Base-by-base conservation (phyloP, 2,888 invertebrate genomes). In the Thereva nobilitata region DNA sequence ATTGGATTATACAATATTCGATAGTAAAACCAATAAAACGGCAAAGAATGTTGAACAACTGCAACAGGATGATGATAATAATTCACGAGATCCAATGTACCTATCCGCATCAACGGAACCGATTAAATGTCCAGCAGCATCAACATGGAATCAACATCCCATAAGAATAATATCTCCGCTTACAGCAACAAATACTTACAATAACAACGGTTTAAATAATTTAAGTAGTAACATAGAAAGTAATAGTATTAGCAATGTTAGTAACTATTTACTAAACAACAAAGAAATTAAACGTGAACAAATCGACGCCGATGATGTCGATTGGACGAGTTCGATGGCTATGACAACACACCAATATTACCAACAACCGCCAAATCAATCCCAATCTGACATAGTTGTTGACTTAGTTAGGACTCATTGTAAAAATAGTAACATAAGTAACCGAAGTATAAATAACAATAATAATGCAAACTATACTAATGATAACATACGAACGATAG, bases 1-100 rank as follows among this genome's bases (percentile, higher is more conserved):
- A 68, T 82, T 93, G 74, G 90, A 90, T 76, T 89, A 87, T 76
- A 86, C 85, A 76, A 87, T 89, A 75, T 83, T 85, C 72, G 87
- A 88, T 74, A 82, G 82, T 57, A 80, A 74, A 47, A 72, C 34
- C 45, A 50, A 56, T 37, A 45, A 8, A 42, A 56, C 61, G 52
- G 10, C 23, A 37, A 5, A 12, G 45, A 53, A 41, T 34, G 40
- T 37, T 9, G 45, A 42, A 9, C 8, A 41, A 5, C 10, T 34
- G 8, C 41, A 9, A n/a, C 47, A 66, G 10, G 70, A 74, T 5
- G 74, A 76, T 70, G 75, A 75, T 47, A 76, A 75, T 67, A 71
- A 77, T 4, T 75, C 75, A 4, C 76, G 77, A 8, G 67, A 78
- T 40, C 70, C 52, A 38, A 54, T 70, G n/a, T 77, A 77, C 64